phyloP scores from a whole-genome alignment of 2,113 vertebrate species.

The Chionodraco myersi region DNA sequence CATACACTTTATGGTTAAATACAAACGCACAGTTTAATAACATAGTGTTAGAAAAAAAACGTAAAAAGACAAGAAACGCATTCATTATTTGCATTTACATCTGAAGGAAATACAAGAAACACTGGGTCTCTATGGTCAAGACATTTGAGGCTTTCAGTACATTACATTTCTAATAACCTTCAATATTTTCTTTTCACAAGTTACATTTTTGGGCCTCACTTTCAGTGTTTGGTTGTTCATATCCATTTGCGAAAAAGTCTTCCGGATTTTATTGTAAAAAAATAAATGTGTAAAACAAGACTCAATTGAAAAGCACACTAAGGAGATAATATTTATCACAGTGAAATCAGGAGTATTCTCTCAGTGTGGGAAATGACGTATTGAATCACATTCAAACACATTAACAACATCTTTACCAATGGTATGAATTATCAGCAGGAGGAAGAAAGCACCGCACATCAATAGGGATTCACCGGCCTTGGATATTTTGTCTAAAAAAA shows the following conservation, averaged over 20 bases:
- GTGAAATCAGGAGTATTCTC: neutral
- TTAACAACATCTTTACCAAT: slow-evolving; percentile 21
- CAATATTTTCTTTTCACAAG: neutral
- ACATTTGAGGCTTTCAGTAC: neutral
- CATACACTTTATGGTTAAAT: neutral
- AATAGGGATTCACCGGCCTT: neutral
- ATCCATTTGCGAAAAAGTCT: neutral
- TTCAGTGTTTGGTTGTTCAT: neutral
- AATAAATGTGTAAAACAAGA: slow-evolving; percentile 12
- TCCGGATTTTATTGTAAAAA: slow-evolving; percentile 11
- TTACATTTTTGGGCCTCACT: neutral
- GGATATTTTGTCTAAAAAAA: neutral
- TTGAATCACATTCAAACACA: neutral
- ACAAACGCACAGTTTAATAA: slow-evolving; percentile 26
- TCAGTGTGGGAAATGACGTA: neutral
- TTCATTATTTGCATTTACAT: neutral
- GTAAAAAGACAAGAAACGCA: slow-evolving; percentile 23
- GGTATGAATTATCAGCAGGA: slow-evolving; percentile 7
- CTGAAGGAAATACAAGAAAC: neutral
- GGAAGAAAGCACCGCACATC: neutral
- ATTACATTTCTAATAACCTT: neutral
- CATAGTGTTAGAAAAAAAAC: slow-evolving; percentile 18
- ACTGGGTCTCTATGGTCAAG: neutral
- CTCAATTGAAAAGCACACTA: neutral
- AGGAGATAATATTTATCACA: neutral